These are phyloP conservation scores for Lasioglossum malachurum DNA, from an alignment of 2,888 invertebrate species.

Conservation along the genomic window DNA sequence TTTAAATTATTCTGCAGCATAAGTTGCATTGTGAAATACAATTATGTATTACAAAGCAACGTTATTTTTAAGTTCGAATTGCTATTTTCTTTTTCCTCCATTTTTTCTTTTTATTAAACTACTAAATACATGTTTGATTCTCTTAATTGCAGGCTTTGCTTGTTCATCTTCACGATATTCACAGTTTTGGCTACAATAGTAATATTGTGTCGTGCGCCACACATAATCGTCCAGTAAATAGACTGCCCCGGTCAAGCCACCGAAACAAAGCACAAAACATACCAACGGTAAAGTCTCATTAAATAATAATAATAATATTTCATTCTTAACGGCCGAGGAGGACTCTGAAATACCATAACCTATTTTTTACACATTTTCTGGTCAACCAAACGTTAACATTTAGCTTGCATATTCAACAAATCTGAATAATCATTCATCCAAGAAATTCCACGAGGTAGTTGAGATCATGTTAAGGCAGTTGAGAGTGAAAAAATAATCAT, in stretches of 20 bases:
- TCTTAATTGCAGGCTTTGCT: slow-evolving; percentile 90
- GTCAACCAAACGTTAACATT: not conserved
- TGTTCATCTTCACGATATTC: slow-evolving; percentile 97
- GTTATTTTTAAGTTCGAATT: not conserved
- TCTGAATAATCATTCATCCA: not conserved
- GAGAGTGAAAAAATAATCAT: not conserved
- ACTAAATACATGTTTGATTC: slow-evolving; percentile 30
- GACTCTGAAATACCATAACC: not conserved
- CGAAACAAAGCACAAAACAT: slow-evolving; percentile 76
- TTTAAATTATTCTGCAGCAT: not conserved
- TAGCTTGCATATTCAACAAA: not conserved
- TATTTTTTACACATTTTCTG: not conserved
- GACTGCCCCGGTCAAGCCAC: slow-evolving; percentile 80
- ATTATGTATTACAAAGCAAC: not conserved
- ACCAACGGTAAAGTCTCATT: slow-evolving; percentile 55
- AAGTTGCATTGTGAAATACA: not conserved
- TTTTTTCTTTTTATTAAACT: too few relatives aligned
- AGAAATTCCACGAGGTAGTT: not conserved
- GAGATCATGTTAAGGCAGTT: not conserved
- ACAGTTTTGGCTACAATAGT: slow-evolving; percentile 97
- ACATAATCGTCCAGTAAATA: slow-evolving; percentile 96
- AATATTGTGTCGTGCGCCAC: slow-evolving; percentile 96
- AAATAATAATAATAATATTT: slow-evolving; percentile 26
- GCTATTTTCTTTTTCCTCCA: not conserved
- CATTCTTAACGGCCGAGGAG: not conserved